A percentile compares a stretch with the other conserved stretches of the same genome.
phyloP scores from a whole-genome alignment of 2,797 vertebrate genomes.

The Aselliscus stoliczkanus region DNA sequence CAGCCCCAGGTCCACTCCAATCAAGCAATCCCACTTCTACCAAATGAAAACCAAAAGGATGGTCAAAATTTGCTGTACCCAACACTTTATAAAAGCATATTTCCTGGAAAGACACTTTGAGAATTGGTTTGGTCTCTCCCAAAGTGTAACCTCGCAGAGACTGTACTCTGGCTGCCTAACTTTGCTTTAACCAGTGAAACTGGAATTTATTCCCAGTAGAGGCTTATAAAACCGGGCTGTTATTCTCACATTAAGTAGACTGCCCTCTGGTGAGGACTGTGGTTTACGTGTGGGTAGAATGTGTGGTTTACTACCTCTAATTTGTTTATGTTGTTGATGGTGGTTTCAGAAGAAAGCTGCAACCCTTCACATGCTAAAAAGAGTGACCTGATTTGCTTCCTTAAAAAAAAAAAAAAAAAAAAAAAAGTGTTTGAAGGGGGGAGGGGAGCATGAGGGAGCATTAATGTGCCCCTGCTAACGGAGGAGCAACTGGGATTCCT shows the following conservation, averaged over 20 bases:
- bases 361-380: constrained; percentile 44
- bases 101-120: constrained; percentile 56
- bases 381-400: constrained; percentile 55
- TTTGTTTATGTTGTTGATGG: constrained; percentile 76
- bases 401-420: neutral
- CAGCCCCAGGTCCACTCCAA: neutral
- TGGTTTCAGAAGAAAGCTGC: constrained; percentile 66
- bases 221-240: constrained; percentile 68
- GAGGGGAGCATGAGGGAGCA: constrained; percentile 23
- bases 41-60: constrained; percentile 1
- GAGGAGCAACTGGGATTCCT: constrained; percentile 35
- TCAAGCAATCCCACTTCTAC: neutral
- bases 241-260: constrained; percentile 77
- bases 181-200: constrained; percentile 58
- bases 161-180: constrained; percentile 25
- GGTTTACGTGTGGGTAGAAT: constrained; percentile 72
- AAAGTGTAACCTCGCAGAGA: neutral
- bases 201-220: constrained; percentile 71
- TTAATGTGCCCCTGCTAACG: constrained; percentile 47
- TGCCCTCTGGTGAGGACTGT: constrained; percentile 78
- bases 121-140: constrained; percentile 26
- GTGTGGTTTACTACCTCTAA: constrained; percentile 74
- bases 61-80: neutral
- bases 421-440: constrained; percentile 23
- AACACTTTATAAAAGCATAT: constrained; percentile 35